Evolutionary conservation across 2,888 invertebrate species (phyloP), one percentile per base, ranked within the genome.

Genomic region (Arrhopalites spinosus): DNA sequence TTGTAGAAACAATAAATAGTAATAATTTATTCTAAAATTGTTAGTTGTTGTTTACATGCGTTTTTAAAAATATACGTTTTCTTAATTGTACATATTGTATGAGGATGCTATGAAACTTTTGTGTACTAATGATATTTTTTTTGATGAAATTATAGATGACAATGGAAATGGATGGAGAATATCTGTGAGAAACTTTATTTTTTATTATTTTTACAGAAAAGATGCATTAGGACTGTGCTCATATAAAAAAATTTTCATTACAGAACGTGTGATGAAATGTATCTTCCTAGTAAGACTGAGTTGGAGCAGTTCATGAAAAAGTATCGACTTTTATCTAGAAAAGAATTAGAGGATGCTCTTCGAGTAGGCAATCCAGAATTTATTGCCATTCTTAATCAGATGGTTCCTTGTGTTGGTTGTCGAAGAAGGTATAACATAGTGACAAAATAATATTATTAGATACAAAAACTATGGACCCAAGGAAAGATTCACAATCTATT

Each of bases 321-420:
- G 88, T 92, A 92, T 85, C 89, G 90, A 84, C 89, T 92, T 83
- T 88, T 96, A 73, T 90, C 91, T 68, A 89, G 90, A 81, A 90
- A 91, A 77, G 95, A 96, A 87, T 87, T 94, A 63, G 90, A 91
- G 84, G 88, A 90, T 81, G 93, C 95, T 23, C 89, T 96, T 83
- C 90, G 92, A 88, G 94, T 95, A 74, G 91, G 92, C 74, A 91
- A 91, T 84, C 90, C 91, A 83, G 93, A 94, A 87, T 90, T 96
- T 84, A 89, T 94, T 85, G 90, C 91, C 84, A 92, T 95, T 84
- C 88, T 96, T 80, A 92, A 94, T 87, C 94, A 95, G 88, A 92
- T 92, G 86, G 94, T 96, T 84, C 95, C 95, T 80, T 96, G 96
- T 88, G 94, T 96, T 84, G 96, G 96, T 79, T 96, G 96, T 87